Percentiles rank a stretch among this genome's conserved stretches.
These are phyloP conservation scores for Agrotis exclamationis DNA, from an alignment of 2,888 invertebrate species.

Conservation along the genomic window DNA sequence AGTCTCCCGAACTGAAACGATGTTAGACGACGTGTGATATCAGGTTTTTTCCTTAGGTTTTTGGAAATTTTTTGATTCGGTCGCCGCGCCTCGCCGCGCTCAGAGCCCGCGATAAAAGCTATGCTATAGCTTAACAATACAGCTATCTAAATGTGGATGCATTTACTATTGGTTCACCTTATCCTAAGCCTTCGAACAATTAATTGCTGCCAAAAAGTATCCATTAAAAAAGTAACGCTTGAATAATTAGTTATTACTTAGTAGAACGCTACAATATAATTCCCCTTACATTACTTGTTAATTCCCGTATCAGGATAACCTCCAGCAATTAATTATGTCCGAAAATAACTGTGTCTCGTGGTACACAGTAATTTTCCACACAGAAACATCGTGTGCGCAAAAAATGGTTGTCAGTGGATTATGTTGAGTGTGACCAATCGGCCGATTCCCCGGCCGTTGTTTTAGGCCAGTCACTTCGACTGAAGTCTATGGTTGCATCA, in stretches of 20 bases:
- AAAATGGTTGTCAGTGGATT: conserved; percentile 51
- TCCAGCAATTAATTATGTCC: conserved; percentile 59
- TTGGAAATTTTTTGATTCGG: too few species aligned
- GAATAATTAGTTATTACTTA: not conserved
- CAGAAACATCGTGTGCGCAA: conserved; percentile 57
- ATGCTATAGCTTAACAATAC: too few species aligned
- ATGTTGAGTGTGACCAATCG: conserved; percentile 68
- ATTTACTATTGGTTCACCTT: too few species aligned
- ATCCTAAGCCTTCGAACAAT: too few species aligned
- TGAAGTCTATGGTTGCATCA: conserved; percentile 25
- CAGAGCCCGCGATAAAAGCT: too few species aligned
- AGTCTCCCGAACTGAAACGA: too few species aligned
- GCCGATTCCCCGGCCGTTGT: conserved; percentile 65
- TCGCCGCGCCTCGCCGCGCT: too few species aligned
- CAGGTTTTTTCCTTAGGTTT: too few species aligned
- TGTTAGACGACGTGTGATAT: too few species aligned
- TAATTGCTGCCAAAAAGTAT: too few species aligned
- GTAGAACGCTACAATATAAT: conserved; percentile 1
- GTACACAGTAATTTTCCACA: conserved; percentile 57
- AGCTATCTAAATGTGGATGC: too few species aligned
- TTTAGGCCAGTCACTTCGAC: conserved; percentile 70
- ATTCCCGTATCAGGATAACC: conserved; percentile 40
- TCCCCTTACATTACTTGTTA: conserved; percentile 11
- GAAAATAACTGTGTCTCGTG: conserved; percentile 42
- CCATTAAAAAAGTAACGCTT: too few species aligned